These are phyloP conservation scores for Folsomia manolachei DNA, from an alignment of 2,888 invertebrate genomes.

Conservation along the genomic window DNA sequence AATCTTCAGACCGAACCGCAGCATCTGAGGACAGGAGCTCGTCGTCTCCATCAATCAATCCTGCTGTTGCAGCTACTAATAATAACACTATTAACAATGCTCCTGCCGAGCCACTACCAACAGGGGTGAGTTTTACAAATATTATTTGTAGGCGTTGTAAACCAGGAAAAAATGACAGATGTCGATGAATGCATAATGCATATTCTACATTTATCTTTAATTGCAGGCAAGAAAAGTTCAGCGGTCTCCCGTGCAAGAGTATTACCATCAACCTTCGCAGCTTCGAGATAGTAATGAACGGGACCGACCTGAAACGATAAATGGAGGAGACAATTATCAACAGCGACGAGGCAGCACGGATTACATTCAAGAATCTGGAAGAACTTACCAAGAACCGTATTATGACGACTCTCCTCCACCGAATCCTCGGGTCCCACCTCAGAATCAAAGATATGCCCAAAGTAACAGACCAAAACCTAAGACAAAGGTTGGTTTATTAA, in stretches of 20 bases:
- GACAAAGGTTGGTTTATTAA: constrained; percentile 1
- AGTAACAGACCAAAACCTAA: constrained; percentile 16
- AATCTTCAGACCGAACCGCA: no score
- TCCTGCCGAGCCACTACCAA: background rate
- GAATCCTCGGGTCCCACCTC: constrained; percentile 1
- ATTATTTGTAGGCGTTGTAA: no score
- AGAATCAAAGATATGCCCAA: background rate
- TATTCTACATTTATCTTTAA: no score
- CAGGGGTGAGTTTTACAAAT: background rate
- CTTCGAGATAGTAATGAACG: constrained; percentile 29
- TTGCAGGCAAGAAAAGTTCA: constrained; percentile 15
- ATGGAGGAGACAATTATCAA: constrained; percentile 21
- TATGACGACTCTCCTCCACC: constrained; percentile 34
- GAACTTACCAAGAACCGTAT: constrained; percentile 19
- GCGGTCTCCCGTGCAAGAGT: constrained; percentile 28
- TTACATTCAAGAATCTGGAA: constrained; percentile 22
- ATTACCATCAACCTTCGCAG: constrained; percentile 23
- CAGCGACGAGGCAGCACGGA: constrained; percentile 38
- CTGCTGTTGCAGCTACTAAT: constrained; percentile 36
- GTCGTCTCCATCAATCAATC: no score
- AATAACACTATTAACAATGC: constrained; percentile 27
- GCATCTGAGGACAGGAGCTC: no score
- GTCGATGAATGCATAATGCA: no score
- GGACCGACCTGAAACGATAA: constrained; percentile 3
- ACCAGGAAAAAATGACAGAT: no score